Evolutionary conservation across 2,888 invertebrate genomes (phyloP), one percentile per base, ranked within the genome.

Genomic region (Alloplasta piceator): DNA sequence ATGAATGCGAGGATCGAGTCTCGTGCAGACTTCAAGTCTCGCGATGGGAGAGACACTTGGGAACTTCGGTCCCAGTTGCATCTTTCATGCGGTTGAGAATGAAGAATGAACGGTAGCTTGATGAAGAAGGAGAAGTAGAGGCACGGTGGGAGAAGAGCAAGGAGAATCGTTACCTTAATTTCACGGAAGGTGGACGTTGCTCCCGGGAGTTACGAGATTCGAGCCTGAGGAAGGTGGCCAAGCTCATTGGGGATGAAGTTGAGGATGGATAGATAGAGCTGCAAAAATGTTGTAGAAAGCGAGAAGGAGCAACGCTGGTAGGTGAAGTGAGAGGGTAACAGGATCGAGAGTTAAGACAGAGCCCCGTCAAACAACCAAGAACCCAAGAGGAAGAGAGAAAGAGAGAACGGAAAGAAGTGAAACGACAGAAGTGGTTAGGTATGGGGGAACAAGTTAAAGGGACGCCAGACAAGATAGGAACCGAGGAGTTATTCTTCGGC

Each of bases 131-230:
- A 43, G 50, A 61, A 43, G 75, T 50, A 79, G 12, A 52, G n/a
- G 52, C 26, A 52, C n/a, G 12, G 50, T 12, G 52, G 55, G 41
- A 36, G 36, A 43, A 63, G 46, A 38, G 56, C 14, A 66, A 68
- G 56, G 68, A 38, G 66, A 56, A 63, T 63, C 63, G 56, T 79
- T 75, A 52, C 67, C 77, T 74, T 70, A 67, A 81, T 81, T 79
- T 81, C 71, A 75, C 81, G 83, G 75, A 68, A 80, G 80, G 83
- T 84, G 76, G 83, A 86, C 78, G 75, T 67, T 78, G 78, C 78
- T 71, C 71, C 67, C 56, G 63, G 71, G 70, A 83, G 78, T 83
- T 85, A 78, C 75, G 81, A 80, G 66, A 76, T 77, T 82, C 60
- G 74, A 74, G 60, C 61, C 75, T 48, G 55, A 64, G 76, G 50